These are phyloP conservation scores for Drosophila siamana DNA, from an alignment of 2,888 invertebrate genomes.

Conservation along the genomic window DNA sequence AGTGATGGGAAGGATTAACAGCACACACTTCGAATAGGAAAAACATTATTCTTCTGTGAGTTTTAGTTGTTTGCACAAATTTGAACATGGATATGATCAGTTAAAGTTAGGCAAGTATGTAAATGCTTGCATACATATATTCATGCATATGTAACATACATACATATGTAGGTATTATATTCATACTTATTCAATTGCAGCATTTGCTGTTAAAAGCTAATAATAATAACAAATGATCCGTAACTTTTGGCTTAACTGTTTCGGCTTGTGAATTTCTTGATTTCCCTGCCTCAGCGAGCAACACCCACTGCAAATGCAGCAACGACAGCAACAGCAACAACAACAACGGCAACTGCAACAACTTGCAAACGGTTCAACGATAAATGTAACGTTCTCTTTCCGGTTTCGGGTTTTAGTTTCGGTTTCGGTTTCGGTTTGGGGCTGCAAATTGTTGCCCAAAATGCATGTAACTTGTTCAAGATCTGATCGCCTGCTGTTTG, in stretches of 20 bases:
- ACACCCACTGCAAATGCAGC: slow-evolving; percentile 34
- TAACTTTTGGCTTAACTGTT: slow-evolving; percentile 19
- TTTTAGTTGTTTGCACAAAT: too few species aligned
- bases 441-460: slow-evolving; percentile 60
- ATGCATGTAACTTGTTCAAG: slow-evolving; percentile 59
- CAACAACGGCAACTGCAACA: slow-evolving; percentile 12
- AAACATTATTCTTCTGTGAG: too few species aligned
- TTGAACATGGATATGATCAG: too few species aligned
- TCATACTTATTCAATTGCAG: not conserved
- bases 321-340: slow-evolving; percentile 1
- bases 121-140: not conserved
- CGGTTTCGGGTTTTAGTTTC: too few species aligned
- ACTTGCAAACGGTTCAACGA: slow-evolving; percentile 44
- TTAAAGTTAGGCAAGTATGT: too few species aligned
- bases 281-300: not conserved
- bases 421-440: slow-evolving; percentile 61
- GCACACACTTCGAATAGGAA: too few species aligned
- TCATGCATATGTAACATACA: not conserved
- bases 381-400: slow-evolving; percentile 60
- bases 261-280: slow-evolving; percentile 1
- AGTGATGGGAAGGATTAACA: too few species aligned
- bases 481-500: slow-evolving; percentile 63
- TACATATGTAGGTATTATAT: not conserved
- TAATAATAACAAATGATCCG: slow-evolving; percentile 22
- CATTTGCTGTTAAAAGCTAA: not conserved